Evolutionary conservation across 2,888 invertebrate species (phyloP), one percentile per base, ranked within the genome.

Genomic region (Pseudococcus jackbeardsleyi): DNA sequence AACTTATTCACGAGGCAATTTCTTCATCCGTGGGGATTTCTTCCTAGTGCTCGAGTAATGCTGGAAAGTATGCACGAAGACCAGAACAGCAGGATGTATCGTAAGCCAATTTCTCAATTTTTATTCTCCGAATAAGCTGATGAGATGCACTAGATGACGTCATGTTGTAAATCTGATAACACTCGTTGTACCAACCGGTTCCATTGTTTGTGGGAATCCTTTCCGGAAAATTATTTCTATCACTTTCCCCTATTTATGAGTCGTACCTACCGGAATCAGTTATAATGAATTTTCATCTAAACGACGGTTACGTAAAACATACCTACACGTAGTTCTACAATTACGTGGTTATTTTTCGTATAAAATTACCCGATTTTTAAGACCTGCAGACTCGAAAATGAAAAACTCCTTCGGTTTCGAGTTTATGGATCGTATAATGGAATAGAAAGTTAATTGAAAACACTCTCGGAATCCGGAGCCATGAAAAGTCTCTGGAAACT

Each of bases 161-260:
- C 46, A 42, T 42, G 7, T 42, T 19, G 79, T 77, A 9, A 82
- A 19, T 46, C 46, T 82, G 39, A 46, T 46, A 46, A 46, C 5
- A 46, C 19, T 8, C 6, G 46, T 2, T 42, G 17, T 50, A 15
- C 6, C 19, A 82, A 12, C 5, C 1, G 46, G 5, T 19, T 11
- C 79, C 12, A 82, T 82, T 82, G 79, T 82, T 82, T 46, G 46
- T 19, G 79, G 7, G 79, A 42, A 82, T 82, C 79, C 11, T 46
- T 82, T 22, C 79, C 19, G 79, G 46, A 82, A 82, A 42, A 82
- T 33, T 82, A 19, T 82, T 46, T 17, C 33, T 82, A 46, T 82
- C 79, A 82, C 79, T 82, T 82, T 82, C 79, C 33, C 79, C 79
- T 46, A 19, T 46, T 82, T 19, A 46, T 46, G 19, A 46, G 12